Base-by-base conservation (phyloP, 2,888 invertebrate species). In the Mongoloraphidia duomilia region DNA sequence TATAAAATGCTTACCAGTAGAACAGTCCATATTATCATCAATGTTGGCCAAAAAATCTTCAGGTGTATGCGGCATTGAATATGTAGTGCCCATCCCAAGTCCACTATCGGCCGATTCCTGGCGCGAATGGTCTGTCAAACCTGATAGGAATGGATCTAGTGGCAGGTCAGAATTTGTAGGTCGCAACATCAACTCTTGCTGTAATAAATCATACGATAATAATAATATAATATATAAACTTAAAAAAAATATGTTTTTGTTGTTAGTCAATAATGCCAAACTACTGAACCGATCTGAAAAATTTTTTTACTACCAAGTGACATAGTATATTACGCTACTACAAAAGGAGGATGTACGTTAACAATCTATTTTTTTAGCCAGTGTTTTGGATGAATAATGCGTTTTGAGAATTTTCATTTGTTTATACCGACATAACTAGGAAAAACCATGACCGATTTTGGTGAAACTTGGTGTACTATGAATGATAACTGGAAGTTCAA, bases 91-190 rank as follows among this genome's bases (percentile, higher is more conserved):
- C 73, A 93, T 84, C 62, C 93, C 93, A 53, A 94, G 75, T 47
- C 95, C 95, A 67, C 91, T 92, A 68, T 95, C 94, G 10, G 90
- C 90, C 10, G 92, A 92, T 69, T 93, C 94, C 68, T 95, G 94
- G 55, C 94, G 77, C 59, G 91, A 85, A 69, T 95, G 95, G 62
- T 92, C 92, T 49, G 82, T 81, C 59, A 85, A 72, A 45, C 84
- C 82, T 3, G 86, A 84, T 54, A 88, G 71, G 71, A 87, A 88
- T 52, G 88, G 87, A 67, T 88, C 87, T 70, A 83, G 70, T 1
- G 80, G 77, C 53, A 79, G 69, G 53, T 82, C 81, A 11, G 79
- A 77, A 56, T 72, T 76, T 50, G 74, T 74, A 41, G 70, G 82
- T 56, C 83, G 73, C 60, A 82, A 75, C 80, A 84, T 79, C 54